Conservation (phyloP, 2,888 invertebrate species). For the Epinotia bilunana region DNA sequence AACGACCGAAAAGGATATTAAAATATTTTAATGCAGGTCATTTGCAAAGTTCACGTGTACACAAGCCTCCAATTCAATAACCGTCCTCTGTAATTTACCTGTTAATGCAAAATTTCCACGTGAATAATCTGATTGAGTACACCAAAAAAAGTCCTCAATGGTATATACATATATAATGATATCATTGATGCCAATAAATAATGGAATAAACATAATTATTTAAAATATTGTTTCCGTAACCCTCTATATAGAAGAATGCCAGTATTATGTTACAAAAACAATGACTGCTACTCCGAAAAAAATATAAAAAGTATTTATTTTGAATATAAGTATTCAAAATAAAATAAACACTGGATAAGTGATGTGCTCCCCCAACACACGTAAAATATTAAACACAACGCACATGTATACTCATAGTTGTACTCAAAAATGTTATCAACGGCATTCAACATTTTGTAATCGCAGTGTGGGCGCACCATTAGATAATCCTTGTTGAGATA, state of each 20-base stretch:
- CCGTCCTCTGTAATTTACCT: constrained; percentile 34
- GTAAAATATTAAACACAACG: not conserved
- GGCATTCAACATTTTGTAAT: not conserved
- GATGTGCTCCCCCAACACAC: too few species aligned
- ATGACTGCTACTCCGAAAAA: too few species aligned
- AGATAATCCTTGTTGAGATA: not conserved
- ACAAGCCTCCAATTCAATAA: constrained; percentile 38
- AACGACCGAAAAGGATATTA: constrained; percentile 10
- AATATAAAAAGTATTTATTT: too few species aligned
- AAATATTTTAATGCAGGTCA: constrained; percentile 16
- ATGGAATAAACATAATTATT: too few species aligned
- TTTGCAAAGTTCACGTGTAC: constrained; percentile 31
- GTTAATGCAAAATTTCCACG: constrained; percentile 2
- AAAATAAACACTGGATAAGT: too few species aligned
- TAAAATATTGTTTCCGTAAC: too few species aligned
- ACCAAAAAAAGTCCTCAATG: not conserved
- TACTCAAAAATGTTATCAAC: not conserved
- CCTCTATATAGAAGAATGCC: too few species aligned
- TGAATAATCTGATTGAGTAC: not conserved
- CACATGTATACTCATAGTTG: not conserved
- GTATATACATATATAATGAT: too few species aligned
- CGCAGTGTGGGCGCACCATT: not conserved
- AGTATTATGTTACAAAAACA: too few species aligned
- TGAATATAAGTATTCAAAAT: too few species aligned
- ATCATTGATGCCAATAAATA: too few species aligned